phyloP scores from a whole-genome alignment of 1,140 invertebrate species.

The Nasonia giraulti region DNA sequence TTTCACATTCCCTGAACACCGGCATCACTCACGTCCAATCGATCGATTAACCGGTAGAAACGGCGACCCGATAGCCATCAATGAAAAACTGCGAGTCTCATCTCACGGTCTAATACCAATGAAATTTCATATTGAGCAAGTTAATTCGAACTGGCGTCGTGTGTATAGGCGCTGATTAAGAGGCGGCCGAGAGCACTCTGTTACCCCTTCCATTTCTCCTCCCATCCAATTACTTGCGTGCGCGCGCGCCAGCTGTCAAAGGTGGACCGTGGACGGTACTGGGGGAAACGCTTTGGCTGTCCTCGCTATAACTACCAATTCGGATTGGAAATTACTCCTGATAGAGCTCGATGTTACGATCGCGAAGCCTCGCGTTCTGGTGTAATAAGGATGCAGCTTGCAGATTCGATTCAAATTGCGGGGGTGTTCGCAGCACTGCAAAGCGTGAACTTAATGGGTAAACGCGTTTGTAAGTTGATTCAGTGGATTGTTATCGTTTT shows the following conservation, averaged over 20 bases:
- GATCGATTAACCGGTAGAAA: no score
- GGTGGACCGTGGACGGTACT: not conserved
- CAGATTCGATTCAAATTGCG: not conserved
- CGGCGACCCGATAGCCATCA: not conserved
- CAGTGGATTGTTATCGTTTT: no score
- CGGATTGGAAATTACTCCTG: constrained; percentile 17
- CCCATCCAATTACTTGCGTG: constrained; percentile 11
- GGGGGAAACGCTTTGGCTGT: not conserved
- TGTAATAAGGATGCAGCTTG: not conserved
- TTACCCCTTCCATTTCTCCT: not conserved
- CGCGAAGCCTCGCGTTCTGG: no score
- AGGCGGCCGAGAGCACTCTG: not conserved
- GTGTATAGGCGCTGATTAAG: not conserved
- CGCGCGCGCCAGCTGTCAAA: not conserved
- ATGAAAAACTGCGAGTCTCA: not conserved
- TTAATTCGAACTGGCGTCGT: not conserved
- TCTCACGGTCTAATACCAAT: not conserved
- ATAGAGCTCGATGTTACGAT: not conserved
- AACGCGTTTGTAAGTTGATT: not conserved
- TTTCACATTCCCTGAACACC: no score
- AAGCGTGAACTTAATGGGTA: not conserved
- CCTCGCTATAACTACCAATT: not conserved
- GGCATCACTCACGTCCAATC: no score
- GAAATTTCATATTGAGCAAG: not conserved
- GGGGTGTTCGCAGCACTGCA: no score